These are phyloP conservation scores for Erebia palarica DNA, from an alignment of 2,888 invertebrate genomes.

Conservation along the genomic window DNA sequence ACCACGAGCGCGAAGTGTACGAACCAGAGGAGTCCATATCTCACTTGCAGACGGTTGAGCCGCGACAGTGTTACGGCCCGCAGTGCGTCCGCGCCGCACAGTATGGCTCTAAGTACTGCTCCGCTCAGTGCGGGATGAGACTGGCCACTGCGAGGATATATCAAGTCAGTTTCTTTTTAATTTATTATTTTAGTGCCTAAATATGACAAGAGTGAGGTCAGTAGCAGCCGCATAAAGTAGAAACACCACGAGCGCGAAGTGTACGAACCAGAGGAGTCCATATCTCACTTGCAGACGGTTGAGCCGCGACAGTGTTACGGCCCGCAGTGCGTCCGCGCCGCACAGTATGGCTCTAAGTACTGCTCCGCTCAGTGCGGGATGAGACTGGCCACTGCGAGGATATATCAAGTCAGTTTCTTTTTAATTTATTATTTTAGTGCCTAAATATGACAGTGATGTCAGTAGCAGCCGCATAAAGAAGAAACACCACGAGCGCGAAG, in stretches of 20 bases:
- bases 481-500: conserved; percentile 71
- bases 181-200: too few relatives aligned
- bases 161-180: conserved; percentile 77
- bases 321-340: conserved; percentile 91
- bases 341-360: conserved; percentile 93
- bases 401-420: conserved; percentile 85
- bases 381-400: conserved; percentile 91
- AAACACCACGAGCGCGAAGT: conserved; percentile 71
- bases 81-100: conserved; percentile 91
- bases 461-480: conserved; percentile 69
- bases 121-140: conserved; percentile 94
- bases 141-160: conserved; percentile 93
- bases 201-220: too few relatives aligned
- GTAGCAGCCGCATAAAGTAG: conserved; percentile 68
- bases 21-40: conserved; percentile 71
- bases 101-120: conserved; percentile 95
- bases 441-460: too few relatives aligned
- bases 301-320: conserved; percentile 94
- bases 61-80: conserved; percentile 96
- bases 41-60: conserved; percentile 82
- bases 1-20: conserved; percentile 67
- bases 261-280: conserved; percentile 70
- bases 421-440: too few relatives aligned
- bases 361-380: conserved; percentile 96
- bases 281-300: conserved; percentile 80